phyloP scores from a whole-genome alignment of 2,888 invertebrate species.

The Idaea biselata region DNA sequence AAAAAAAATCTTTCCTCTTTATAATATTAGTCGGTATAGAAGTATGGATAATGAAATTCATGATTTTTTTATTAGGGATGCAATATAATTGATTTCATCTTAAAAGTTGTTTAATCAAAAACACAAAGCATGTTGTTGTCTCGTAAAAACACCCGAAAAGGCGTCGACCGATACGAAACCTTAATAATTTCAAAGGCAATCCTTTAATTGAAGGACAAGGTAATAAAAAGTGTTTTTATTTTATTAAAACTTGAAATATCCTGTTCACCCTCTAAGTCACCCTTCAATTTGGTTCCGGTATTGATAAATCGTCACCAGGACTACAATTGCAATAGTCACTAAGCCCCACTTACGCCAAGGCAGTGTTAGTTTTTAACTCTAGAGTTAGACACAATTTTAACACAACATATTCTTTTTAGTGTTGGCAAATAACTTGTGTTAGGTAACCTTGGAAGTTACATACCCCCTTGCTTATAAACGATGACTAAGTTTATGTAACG shows the following conservation, averaged over 20 bases:
- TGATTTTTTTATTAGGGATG: background rate
- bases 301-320: slow-evolving; percentile 18
- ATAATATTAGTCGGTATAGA: too few species aligned
- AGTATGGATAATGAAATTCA: background rate
- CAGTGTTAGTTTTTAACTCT: too few species aligned
- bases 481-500: too few species aligned
- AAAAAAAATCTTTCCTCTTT: too few species aligned
- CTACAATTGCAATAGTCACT: background rate
- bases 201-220: background rate
- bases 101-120: background rate
- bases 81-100: background rate
- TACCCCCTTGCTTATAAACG: too few species aligned
- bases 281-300: slow-evolving; percentile 17
- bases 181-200: background rate
- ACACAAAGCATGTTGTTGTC: background rate
- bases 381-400: too few species aligned
- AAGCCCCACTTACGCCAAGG: too few species aligned
- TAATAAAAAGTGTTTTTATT: background rate
- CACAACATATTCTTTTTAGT: too few species aligned
- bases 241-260: slow-evolving; percentile 5
- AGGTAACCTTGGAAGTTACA: too few species aligned
- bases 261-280: slow-evolving; percentile 6
- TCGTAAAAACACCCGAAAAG: background rate
- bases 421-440: too few species aligned
- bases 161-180: background rate